Conservation (phyloP, 2,888 invertebrate genomes). For the Hemistola chrysoprasaria region DNA sequence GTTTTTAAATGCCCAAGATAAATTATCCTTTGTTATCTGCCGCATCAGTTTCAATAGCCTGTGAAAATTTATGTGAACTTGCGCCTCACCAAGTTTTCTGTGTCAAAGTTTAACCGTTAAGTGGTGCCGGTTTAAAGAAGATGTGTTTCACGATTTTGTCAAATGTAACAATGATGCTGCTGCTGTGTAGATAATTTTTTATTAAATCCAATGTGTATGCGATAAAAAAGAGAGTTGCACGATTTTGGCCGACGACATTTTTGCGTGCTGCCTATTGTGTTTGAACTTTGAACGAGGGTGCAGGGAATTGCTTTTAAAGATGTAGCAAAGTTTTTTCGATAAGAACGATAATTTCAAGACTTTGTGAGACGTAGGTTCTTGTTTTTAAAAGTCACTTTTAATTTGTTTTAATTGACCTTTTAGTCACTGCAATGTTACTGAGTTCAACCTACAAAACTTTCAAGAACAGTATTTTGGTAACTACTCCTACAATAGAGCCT, state of each 20-base stretch:
- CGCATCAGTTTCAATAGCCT: slow-evolving; percentile 24
- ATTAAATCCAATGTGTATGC: slow-evolving; percentile 35
- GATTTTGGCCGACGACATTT: slow-evolving; percentile 25
- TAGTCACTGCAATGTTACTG: no score
- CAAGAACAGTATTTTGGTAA: no score
- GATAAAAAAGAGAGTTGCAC: slow-evolving; percentile 26
- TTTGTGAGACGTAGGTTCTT: slow-evolving; percentile 4
- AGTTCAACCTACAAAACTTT: no score
- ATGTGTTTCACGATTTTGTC: slow-evolving; percentile 56
- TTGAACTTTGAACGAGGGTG: slow-evolving; percentile 26
- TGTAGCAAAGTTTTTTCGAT: slow-evolving; percentile 14
- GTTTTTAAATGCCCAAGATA: slow-evolving; percentile 16
- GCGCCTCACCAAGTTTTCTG: slow-evolving; percentile 39
- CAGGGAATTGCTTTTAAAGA: slow-evolving; percentile 20
- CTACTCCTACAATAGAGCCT: no score
- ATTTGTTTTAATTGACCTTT: no score
- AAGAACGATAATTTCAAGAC: slow-evolving; percentile 14
- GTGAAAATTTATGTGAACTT: slow-evolving; percentile 35
- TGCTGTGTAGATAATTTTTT: slow-evolving; percentile 44
- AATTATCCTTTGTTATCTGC: slow-evolving; percentile 18
- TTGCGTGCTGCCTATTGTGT: slow-evolving; percentile 28
- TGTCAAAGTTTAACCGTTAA: slow-evolving; percentile 77
- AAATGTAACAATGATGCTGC: slow-evolving; percentile 52
- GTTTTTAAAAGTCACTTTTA: neutral
- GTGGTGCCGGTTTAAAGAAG: slow-evolving; percentile 45